These are phyloP conservation scores for Chiloscyllium plagiosum DNA, from an alignment of 2,113 vertebrate species.

Conservation along the genomic window DNA sequence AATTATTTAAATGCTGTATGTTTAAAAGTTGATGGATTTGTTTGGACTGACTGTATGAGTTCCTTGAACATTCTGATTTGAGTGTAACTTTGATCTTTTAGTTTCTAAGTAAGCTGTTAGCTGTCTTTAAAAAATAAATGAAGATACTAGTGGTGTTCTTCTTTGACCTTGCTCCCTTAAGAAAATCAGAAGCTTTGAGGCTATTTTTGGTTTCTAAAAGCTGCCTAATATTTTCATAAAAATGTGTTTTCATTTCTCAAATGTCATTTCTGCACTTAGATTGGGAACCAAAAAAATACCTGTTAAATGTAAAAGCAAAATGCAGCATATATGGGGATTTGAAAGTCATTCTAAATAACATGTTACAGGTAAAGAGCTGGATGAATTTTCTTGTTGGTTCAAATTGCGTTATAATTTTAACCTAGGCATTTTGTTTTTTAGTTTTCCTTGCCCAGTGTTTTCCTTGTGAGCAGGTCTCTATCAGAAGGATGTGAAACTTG, in stretches of 20 bases:
- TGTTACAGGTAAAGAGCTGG: not conserved
- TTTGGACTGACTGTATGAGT: not conserved
- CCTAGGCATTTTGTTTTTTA: not conserved
- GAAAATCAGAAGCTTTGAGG: not conserved
- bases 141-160: not conserved
- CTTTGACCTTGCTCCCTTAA: not conserved
- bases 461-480: not conserved
- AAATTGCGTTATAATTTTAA: not conserved
- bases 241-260: not conserved
- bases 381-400: not conserved
- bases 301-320: no score
- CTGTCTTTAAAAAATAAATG: not conserved
- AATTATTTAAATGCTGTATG: not conserved
- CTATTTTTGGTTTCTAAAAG: not conserved
- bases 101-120: not conserved
- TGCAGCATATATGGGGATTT: no score
- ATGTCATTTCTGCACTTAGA: not conserved
- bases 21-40: not conserved
- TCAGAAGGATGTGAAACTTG: no score
- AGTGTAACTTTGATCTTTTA: not conserved
- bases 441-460: not conserved
- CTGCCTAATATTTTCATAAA: not conserved
- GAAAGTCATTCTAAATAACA: not conserved
- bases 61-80: not conserved
- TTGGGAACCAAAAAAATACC: not conserved